Conservation (phyloP, 2,888 invertebrate genomes). For the Auanema sp. region DNA sequence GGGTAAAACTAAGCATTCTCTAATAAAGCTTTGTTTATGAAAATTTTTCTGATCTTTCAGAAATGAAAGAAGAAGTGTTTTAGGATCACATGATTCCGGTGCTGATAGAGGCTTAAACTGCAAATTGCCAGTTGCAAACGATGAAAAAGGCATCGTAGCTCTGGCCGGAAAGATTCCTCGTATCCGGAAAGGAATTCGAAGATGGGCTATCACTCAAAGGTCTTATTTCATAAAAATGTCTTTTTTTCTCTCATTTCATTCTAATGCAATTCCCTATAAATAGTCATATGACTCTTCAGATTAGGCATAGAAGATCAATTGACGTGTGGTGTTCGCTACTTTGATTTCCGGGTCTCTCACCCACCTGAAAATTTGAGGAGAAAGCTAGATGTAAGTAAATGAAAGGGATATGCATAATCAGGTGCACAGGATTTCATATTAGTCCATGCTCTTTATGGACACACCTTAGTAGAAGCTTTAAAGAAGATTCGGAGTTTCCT, state of each 20-base stretch:
- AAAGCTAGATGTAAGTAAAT: background rate
- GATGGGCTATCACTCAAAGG: slow-evolving; percentile 48
- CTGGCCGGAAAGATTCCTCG: slow-evolving; percentile 7
- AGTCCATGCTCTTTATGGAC: slow-evolving; percentile 34
- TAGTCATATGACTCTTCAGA: slow-evolving; percentile 17
- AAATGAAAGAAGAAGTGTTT: slow-evolving; percentile 4
- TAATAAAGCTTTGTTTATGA: background rate
- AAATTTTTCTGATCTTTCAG: background rate
- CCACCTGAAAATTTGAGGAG: slow-evolving; percentile 15
- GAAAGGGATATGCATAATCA: background rate
- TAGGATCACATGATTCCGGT: slow-evolving; percentile 46
- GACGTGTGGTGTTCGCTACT: slow-evolving; percentile 36
- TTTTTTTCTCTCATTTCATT: background rate
- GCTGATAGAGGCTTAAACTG: slow-evolving; percentile 30
- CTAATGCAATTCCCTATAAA: background rate
- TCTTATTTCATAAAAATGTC: slow-evolving; percentile 2
- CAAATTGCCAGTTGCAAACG: slow-evolving; percentile 35
- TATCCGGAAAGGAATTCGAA: slow-evolving; percentile 24
- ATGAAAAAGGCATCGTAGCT: slow-evolving; percentile 24
- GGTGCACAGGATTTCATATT: slow-evolving; percentile 15
- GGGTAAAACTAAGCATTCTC: slow-evolving; percentile 22
- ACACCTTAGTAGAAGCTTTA: slow-evolving; percentile 6
- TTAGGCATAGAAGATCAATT: slow-evolving; percentile 33
- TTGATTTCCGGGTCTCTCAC: slow-evolving; percentile 42
- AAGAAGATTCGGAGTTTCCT: slow-evolving; percentile 22